Conservation (phyloP, 2,113 vertebrate genomes). For the Hippoglossus stenolepis region DNA sequence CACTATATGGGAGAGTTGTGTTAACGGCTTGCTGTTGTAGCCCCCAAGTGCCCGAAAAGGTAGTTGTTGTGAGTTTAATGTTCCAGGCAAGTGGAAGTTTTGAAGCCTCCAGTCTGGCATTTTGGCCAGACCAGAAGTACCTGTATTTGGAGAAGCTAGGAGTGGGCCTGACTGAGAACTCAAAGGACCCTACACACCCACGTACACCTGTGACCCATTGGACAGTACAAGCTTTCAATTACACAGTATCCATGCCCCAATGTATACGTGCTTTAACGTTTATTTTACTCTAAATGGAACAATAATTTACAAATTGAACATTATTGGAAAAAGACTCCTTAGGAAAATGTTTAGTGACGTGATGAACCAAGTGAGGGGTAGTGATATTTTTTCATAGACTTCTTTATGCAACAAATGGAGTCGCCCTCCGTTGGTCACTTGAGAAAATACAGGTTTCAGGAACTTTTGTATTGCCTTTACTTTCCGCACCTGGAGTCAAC, state of each 20-base stretch:
- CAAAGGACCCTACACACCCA: background rate
- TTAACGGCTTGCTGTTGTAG: background rate
- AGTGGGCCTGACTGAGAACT: background rate
- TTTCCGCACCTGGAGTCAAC: too few relatives aligned
- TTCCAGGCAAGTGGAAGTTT: background rate
- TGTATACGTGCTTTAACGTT: background rate
- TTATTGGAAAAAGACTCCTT: background rate
- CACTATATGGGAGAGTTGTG: background rate
- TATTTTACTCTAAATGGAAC: background rate
- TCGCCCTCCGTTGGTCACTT: too few relatives aligned
- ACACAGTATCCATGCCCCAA: background rate
- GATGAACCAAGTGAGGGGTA: too few relatives aligned
- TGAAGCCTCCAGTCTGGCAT: background rate
- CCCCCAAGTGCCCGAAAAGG: background rate
- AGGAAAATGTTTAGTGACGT: too few relatives aligned
- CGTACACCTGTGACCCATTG: background rate
- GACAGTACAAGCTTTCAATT: background rate
- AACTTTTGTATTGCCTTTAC: background rate
- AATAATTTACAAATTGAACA: too few relatives aligned
- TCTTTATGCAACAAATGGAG: too few relatives aligned
- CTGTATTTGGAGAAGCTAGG: too few relatives aligned
- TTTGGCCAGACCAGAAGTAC: too few relatives aligned
- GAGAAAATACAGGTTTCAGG: too few relatives aligned
- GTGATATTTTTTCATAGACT: too few relatives aligned
- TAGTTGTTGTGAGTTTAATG: background rate